phyloP scores from a whole-genome alignment of 2,888 invertebrate species.

The Nomada lathburiana region DNA sequence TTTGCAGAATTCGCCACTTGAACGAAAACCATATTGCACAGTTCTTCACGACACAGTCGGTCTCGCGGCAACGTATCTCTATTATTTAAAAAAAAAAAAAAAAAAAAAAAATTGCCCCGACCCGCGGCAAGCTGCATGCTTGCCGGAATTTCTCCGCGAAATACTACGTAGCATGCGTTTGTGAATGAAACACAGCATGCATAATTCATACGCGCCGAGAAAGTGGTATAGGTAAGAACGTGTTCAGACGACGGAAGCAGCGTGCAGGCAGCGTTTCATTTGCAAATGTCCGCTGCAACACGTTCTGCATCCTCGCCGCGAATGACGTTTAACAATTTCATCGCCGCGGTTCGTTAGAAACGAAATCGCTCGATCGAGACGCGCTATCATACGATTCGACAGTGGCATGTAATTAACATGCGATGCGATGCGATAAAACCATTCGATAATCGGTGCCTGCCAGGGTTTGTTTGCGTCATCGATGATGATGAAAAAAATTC shows the following conservation, averaged over 20 bases:
- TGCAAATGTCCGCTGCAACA: constrained; percentile 2
- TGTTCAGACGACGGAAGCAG: constrained; percentile 15
- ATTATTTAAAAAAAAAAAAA: not conserved
- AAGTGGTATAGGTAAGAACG: constrained; percentile 7
- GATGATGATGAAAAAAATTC: constrained; percentile 10
- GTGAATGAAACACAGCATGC: constrained; percentile 10
- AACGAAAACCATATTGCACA: too few species aligned
- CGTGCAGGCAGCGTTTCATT: not conserved
- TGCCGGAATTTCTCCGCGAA: constrained; percentile 13
- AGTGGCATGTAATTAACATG: not conserved
- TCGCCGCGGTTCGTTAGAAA: not conserved
- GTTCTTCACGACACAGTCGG: not conserved
- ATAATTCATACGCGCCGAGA: constrained; percentile 20
- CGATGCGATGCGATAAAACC: not conserved
- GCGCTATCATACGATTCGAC: not conserved
- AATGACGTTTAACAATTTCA: not conserved
- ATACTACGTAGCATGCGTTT: not conserved
- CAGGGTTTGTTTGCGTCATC: not conserved
- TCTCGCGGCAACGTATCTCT: not conserved
- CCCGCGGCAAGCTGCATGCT: not conserved
- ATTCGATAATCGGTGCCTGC: not conserved
- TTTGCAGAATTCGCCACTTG: too few species aligned
- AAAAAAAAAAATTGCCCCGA: too few species aligned
- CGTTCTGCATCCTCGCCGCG: not conserved
- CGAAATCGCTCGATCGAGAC: not conserved